Conservation (phyloP, 2,113 vertebrate genomes). For the Caracal caracal region DNA sequence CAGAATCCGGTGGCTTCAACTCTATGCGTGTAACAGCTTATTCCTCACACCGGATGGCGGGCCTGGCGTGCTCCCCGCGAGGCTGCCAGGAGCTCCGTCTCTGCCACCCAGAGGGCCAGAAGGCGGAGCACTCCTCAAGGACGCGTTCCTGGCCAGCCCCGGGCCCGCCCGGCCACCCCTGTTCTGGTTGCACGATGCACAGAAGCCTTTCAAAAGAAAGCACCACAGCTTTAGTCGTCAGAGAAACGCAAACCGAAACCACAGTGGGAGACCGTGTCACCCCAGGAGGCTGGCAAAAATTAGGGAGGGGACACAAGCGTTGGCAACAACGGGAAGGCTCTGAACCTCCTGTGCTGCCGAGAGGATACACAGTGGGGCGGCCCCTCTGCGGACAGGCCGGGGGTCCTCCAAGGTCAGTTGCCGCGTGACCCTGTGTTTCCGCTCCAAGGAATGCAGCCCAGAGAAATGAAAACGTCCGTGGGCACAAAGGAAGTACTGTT, state of each 20-base stretch:
- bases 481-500: neutral
- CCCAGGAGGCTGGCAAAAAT: neutral
- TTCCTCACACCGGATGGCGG: no score
- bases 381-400: neutral
- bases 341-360: accelerated
- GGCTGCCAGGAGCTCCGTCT: no score
- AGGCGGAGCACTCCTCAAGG: neutral
- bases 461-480: neutral
- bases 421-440: neutral
- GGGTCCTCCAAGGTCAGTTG: no score
- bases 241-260: neutral
- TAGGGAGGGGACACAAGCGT: accelerated
- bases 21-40: accelerated
- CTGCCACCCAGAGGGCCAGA: neutral
- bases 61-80: accelerated
- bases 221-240: neutral
- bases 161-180: neutral
- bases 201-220: neutral
- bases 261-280: neutral
- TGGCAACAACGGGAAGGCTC: neutral
- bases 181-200: neutral
- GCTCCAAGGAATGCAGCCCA: neutral
- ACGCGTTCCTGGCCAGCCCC: neutral
- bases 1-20: accelerated
- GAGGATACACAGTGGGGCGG: accelerated